Evolutionary conservation across 2,888 invertebrate species (phyloP).

Genomic region (Xanthia togata): DNA sequence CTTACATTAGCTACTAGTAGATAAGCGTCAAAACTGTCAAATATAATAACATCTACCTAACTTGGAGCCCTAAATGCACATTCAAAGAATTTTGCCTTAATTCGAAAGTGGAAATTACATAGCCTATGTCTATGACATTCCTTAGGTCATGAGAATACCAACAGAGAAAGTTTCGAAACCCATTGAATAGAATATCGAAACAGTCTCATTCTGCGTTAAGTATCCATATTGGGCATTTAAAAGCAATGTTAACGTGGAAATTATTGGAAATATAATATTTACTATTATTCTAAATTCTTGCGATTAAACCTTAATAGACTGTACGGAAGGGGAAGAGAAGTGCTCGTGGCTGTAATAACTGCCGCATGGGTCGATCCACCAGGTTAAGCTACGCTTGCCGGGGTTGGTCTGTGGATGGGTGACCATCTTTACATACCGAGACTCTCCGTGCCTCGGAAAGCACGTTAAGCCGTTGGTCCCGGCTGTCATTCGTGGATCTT

Average conservation of each 20-base stretch:
- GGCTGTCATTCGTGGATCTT: too few species aligned
- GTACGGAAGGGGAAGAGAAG: too few species aligned
- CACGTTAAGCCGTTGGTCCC: too few species aligned
- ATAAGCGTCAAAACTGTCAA: not conserved
- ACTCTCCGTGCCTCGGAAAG: too few species aligned
- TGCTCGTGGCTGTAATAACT: too few species aligned
- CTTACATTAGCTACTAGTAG: constrained; percentile 6
- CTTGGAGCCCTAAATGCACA: not conserved
- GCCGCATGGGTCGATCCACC: too few species aligned
- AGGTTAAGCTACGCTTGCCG: too few species aligned
- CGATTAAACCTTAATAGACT: too few species aligned
- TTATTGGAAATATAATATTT: not conserved
- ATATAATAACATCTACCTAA: not conserved
- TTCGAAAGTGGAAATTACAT: constrained; percentile 56
- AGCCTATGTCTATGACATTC: constrained; percentile 56
- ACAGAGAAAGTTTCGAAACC: constrained; percentile 64
- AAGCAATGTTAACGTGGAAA: not conserved
- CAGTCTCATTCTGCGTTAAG: constrained; percentile 22
- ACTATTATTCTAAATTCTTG: too few species aligned
- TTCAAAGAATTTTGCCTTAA: constrained; percentile 30
- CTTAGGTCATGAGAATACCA: constrained; percentile 59
- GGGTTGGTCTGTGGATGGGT: too few species aligned
- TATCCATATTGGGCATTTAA: not conserved
- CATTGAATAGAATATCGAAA: constrained; percentile 48
- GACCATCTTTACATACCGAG: too few species aligned